Base-by-base conservation (phyloP, 2,113 vertebrate genomes). In the Aramus guarauna region DNA sequence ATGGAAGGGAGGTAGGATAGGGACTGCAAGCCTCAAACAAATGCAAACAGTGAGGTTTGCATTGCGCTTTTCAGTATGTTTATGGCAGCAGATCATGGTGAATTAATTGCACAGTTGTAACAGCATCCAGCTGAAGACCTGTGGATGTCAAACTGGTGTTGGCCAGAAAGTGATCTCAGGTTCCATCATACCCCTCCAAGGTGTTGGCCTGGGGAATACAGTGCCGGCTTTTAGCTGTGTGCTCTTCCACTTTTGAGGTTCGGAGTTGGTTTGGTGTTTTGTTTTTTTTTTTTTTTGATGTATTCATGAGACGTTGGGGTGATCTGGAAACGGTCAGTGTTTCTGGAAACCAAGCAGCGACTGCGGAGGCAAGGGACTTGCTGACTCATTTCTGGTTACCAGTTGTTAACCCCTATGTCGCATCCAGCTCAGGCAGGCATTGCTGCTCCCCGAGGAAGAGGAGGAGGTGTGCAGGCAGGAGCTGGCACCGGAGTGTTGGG, bases 301-400 rank as follows among this genome's bases (percentile, higher is more conserved):
- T 68, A 48, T 47, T 85, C 67, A 71, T 73, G 71, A 37, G 73
- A 50, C 1, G 8, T 52, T 48, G 32, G 39, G 68, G 19, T 74
- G 84, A 76, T 73, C 73, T 94, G 95, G 80, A 95, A 92, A 87
- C 1, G 60, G 86, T 81, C 91, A 82, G 47, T 12, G 0, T 92
- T 92, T 95, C 96, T 90, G 91, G 94, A 95, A 97, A 95, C 47
- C 47, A 80, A 72, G 85, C 90, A n/a, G 68, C 11, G 7, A 41
- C 72, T 92, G 81, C 4, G 6, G 53, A 41, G 78, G 74, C 71
- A 88, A 85, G 45, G 71, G 53, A 79, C 78, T 71, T 84, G 77
- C 74, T 90, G 90, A 96, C 67, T 96, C 93, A 93, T 94, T 96
- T 96, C 96, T 92, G 74, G 39, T 45, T 79, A 72, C 64, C 3